Percentiles rank a stretch among this genome's conserved stretches.
These are phyloP conservation scores for Eupithecia abbreviata DNA, from an alignment of 2,888 invertebrate genomes.

Conservation along the genomic window DNA sequence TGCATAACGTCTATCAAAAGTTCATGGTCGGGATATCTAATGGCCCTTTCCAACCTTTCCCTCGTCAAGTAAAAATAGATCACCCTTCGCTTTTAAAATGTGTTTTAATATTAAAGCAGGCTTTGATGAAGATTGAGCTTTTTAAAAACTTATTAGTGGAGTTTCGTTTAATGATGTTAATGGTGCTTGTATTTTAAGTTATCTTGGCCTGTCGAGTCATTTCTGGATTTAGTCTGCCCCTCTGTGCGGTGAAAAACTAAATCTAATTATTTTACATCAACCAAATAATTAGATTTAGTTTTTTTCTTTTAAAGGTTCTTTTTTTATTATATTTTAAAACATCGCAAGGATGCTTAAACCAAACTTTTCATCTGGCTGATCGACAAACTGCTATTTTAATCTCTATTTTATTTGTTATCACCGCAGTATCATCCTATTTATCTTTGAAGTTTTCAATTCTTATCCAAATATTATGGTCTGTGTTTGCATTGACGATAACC, in stretches of 20 bases:
- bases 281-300: conserved; percentile 43
- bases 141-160: conserved; percentile 3
- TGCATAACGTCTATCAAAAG: conserved; percentile 67
- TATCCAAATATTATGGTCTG: conserved; percentile 44
- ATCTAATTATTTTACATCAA: no score
- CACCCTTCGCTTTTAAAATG: conserved; percentile 46
- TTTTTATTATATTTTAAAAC: not conserved
- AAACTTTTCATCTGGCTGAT: not conserved
- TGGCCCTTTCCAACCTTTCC: conserved; percentile 62
- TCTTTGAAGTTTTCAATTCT: conserved; percentile 46
- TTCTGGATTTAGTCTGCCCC: conserved; percentile 20
- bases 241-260: conserved; percentile 25
- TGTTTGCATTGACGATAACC: conserved; percentile 42
- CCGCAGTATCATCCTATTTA: not conserved
- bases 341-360: not conserved
- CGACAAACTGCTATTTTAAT: not conserved
- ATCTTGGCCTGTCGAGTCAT: not conserved
- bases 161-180: conserved; percentile 4
- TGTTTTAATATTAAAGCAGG: conserved; percentile 5
- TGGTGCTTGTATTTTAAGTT: conserved; percentile 3
- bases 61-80: conserved; percentile 65
- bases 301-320: not conserved
- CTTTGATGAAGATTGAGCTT: conserved; percentile 3
- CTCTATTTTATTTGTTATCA: not conserved
- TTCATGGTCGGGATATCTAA: conserved; percentile 61